Percentiles rank a stretch among this genome's conserved stretches.
Conservation (phyloP, 2,797 vertebrate species). For the Crocodylus rhombifer region DNA sequence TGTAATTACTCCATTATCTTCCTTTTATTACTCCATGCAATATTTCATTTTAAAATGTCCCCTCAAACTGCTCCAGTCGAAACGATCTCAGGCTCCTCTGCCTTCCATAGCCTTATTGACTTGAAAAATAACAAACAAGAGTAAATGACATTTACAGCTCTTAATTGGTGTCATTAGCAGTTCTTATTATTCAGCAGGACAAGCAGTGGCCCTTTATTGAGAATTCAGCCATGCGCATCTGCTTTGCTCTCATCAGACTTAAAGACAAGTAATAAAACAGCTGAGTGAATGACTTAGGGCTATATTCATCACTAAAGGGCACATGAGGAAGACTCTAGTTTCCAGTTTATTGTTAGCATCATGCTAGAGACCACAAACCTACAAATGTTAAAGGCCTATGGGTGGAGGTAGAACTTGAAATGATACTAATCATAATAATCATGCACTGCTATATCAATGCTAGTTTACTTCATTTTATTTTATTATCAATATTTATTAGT, state of each 20-base stretch:
- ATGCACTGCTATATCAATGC: neutral
- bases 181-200: constrained; percentile 84
- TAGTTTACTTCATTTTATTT: neutral
- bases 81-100: constrained; percentile 69
- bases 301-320: constrained; percentile 69
- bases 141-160: constrained; percentile 83
- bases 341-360: constrained; percentile 48
- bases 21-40: constrained; percentile 5
- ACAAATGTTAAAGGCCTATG: neutral
- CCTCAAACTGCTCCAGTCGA: constrained; percentile 54
- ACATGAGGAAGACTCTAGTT: constrained; percentile 43
- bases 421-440: constrained; percentile 17
- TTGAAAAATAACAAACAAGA: constrained; percentile 85
- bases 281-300: constrained; percentile 79
- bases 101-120: constrained; percentile 77
- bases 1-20: neutral
- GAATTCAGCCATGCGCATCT: constrained; percentile 82
- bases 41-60: constrained; percentile 72
- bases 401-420: constrained; percentile 6
- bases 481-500: neutral
- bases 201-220: constrained; percentile 83
- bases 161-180: constrained; percentile 84
- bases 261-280: constrained; percentile 84
- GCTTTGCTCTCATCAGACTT: constrained; percentile 81
- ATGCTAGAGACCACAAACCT: constrained; percentile 43